A percentile compares a stretch with the other conserved stretches of the same genome.
phyloP scores from a whole-genome alignment of 1,140 invertebrate genomes.

The Schlechtendalia chinensis region DNA sequence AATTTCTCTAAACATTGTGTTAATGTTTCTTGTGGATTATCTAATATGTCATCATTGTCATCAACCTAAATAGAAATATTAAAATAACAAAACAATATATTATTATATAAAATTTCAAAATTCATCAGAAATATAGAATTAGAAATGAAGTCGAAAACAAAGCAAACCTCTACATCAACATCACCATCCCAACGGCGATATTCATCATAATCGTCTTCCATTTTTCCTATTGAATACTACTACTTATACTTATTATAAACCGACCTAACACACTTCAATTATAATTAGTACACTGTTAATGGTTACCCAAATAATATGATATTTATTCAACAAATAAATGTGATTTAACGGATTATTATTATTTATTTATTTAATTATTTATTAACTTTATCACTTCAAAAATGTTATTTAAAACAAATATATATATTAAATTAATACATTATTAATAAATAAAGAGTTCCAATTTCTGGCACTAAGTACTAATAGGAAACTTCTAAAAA shows the following conservation, averaged over 20 bases:
- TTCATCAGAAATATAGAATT: neutral
- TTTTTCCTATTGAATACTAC: slow-evolving; percentile 31
- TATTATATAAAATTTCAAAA: neutral
- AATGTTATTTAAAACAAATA: too few relatives aligned
- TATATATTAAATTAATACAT: too few relatives aligned
- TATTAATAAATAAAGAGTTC: too few relatives aligned
- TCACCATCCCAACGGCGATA: slow-evolving; percentile 54
- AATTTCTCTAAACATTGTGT: slow-evolving; percentile 88
- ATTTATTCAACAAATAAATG: too few relatives aligned
- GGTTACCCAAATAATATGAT: neutral
- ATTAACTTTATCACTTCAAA: too few relatives aligned
- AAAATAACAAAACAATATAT: neutral
- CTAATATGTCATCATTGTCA: slow-evolving; percentile 65
- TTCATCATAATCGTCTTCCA: slow-evolving; percentile 56
- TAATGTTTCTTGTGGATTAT: slow-evolving; percentile 81
- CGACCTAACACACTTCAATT: neutral
- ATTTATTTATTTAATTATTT: too few relatives aligned
- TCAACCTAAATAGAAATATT: slow-evolving; percentile 19
- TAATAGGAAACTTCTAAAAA: too few relatives aligned
- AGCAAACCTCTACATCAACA: slow-evolving; percentile 54
- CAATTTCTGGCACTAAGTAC: too few relatives aligned
- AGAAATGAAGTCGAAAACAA: neutral
- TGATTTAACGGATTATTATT: too few relatives aligned
- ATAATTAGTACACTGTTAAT: neutral
- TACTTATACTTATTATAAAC: neutral